phyloP scores from a whole-genome alignment of 2,113 vertebrate genomes.

The Nestor notabilis region DNA sequence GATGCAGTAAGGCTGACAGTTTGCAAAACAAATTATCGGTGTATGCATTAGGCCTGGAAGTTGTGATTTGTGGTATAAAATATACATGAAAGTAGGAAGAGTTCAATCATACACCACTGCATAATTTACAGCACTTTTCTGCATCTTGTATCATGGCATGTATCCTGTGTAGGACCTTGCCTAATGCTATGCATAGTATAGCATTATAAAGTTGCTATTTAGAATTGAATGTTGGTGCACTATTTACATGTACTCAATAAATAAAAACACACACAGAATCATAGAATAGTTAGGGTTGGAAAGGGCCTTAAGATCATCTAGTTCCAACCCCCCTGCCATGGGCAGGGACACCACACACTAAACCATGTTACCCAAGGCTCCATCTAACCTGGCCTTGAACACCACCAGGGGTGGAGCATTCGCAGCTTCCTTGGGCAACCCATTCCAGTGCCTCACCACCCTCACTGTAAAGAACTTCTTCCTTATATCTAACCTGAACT shows the following conservation, averaged over 20 bases:
- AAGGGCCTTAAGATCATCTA: no score
- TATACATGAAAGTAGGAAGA: neutral
- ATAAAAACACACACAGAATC: neutral
- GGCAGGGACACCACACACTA: no score
- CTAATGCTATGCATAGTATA: neutral
- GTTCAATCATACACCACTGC: neutral
- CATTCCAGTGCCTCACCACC: no score
- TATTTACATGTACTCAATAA: neutral
- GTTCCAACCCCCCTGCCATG: no score
- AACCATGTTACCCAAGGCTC: no score
- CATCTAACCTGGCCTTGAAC: no score
- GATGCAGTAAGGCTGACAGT: neutral
- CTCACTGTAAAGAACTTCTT: no score
- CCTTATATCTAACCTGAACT: no score
- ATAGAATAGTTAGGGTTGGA: no score
- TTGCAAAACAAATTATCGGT: slow-evolving; percentile 20
- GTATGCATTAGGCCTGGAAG: neutral
- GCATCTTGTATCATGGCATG: neutral
- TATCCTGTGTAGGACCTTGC: neutral
- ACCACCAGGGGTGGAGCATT: no score
- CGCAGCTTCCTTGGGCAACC: no score
- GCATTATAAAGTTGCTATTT: neutral
- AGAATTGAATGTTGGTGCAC: neutral
- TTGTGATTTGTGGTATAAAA: neutral
- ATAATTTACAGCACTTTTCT: neutral